Evolutionary conservation across 2,113 vertebrate genomes (phyloP).

Genomic region (Natator depressus): DNA sequence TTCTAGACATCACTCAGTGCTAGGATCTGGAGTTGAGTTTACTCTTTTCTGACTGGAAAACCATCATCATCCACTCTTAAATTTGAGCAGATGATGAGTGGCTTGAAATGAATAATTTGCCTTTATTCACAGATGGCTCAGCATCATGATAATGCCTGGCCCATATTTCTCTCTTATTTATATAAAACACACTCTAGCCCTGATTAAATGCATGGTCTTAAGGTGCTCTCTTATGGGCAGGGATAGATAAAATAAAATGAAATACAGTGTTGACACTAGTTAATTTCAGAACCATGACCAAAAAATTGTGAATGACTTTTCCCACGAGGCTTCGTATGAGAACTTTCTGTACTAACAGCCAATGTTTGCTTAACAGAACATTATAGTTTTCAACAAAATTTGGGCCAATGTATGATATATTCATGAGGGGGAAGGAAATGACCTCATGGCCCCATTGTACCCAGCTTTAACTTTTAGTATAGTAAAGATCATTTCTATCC

Average conservation of each 20-base stretch:
- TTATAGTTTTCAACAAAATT: neutral
- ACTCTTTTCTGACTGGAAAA: conserved; percentile 38
- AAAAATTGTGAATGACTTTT: conserved; percentile 22
- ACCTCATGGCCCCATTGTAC: neutral
- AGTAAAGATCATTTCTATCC: conserved; percentile 1
- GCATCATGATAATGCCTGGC: conserved; percentile 51
- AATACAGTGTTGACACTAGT: neutral
- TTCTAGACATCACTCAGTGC: neutral
- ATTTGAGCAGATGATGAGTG: conserved; percentile 44
- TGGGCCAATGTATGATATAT: neutral
- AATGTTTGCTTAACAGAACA: neutral
- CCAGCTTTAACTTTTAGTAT: conserved; percentile 20
- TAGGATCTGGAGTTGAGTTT: conserved; percentile 38
- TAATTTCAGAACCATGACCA: conserved; percentile 9
- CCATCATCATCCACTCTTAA: conserved; percentile 60
- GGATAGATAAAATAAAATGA: conserved; percentile 12
- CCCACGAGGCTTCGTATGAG: neutral
- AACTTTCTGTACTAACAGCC: neutral
- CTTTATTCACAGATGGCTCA: conserved; percentile 53
- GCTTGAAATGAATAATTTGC: conserved; percentile 58
- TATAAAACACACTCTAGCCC: conserved; percentile 20
- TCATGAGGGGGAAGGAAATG: neutral
- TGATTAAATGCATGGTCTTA: neutral
- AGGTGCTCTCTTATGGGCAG: neutral
- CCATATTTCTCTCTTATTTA: conserved; percentile 20